Percentiles rank a stretch among this genome's conserved stretches.
Evolutionary conservation across 2,113 vertebrate species (phyloP).

Genomic region (Myrmecobius fasciatus): DNA sequence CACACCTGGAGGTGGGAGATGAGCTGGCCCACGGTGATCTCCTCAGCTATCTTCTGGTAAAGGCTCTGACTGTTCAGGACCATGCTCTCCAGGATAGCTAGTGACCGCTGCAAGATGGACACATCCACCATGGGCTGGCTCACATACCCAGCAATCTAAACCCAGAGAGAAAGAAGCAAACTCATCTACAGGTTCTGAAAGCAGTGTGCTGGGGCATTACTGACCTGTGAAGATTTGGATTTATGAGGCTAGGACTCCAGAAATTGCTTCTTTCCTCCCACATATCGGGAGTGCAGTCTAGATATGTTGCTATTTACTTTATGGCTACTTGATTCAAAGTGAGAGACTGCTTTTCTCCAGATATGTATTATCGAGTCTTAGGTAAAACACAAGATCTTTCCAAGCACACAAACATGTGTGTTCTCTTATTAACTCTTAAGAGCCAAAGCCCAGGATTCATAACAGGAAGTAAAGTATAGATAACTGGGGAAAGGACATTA

Average conservation of each 20-base stretch:
- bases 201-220: background rate
- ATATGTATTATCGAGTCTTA: background rate
- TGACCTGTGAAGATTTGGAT: background rate
- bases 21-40: slow-evolving; percentile 98
- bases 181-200: background rate
- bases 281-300: background rate
- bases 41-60: slow-evolving; percentile 96
- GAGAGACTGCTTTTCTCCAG: background rate
- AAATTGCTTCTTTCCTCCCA: background rate
- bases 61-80: slow-evolving; percentile 98
- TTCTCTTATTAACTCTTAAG: slow-evolving; percentile 28
- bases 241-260: fast-evolving
- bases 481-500: background rate
- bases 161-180: background rate
- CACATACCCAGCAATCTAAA: slow-evolving; percentile 96
- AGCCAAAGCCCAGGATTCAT: slow-evolving; percentile 22
- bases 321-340: background rate
- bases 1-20: slow-evolving; percentile 99
- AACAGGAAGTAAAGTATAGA: background rate
- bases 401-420: background rate
- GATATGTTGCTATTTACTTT: background rate
- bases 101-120: slow-evolving; percentile 96
- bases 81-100: slow-evolving; percentile 99
- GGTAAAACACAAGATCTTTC: background rate
- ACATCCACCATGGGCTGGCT: slow-evolving; percentile 98